These are phyloP conservation scores for Limnephilus rhombicus DNA, from an alignment of 2,888 invertebrate genomes.

Conservation along the genomic window DNA sequence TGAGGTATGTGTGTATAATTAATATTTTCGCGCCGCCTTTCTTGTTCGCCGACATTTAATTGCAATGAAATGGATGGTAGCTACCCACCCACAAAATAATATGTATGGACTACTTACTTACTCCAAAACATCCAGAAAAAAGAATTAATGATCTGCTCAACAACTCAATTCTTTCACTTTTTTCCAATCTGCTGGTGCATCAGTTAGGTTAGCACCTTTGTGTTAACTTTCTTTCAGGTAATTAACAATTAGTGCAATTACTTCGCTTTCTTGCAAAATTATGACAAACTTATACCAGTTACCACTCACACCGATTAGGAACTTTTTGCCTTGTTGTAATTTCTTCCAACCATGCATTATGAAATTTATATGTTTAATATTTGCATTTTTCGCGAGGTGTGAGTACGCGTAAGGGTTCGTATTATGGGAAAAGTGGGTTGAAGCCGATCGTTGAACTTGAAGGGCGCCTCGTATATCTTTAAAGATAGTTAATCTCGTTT, in stretches of 20 bases:
- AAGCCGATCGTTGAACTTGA: too few species aligned
- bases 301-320: neutral
- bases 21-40: conserved; percentile 55
- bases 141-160: neutral
- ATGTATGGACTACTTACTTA: neutral
- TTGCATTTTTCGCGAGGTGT: too few species aligned
- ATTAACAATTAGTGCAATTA: neutral
- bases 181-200: neutral
- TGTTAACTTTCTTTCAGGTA: neutral
- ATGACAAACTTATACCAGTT: neutral
- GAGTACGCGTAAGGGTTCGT: too few species aligned
- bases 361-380: too few species aligned
- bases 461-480: too few species aligned
- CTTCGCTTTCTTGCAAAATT: neutral
- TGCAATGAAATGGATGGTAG: conserved; percentile 11
- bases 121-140: neutral
- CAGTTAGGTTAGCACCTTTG: neutral
- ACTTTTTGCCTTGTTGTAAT: neutral
- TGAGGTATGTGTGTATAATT: conserved; percentile 48
- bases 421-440: too few species aligned
- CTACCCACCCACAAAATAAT: neutral
- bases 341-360: neutral
- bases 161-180: neutral
- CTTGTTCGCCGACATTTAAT: conserved; percentile 55
- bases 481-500: too few species aligned